Conservation (phyloP, 2,113 vertebrate genomes). For the cattle (Bos taurus) region DNA sequence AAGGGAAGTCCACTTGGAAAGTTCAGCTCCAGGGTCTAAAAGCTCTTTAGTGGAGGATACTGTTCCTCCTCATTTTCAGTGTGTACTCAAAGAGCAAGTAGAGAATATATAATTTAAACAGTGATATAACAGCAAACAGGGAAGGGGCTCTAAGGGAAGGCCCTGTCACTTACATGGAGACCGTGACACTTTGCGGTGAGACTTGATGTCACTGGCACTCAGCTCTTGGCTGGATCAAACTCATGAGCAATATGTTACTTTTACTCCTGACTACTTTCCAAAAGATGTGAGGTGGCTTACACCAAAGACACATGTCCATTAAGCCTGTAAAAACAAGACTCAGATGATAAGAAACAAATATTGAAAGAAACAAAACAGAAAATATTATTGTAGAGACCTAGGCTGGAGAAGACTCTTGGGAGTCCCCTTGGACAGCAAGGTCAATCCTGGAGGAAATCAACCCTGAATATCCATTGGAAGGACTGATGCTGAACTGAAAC, state of each 20-base stretch:
- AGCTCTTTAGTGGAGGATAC: neutral
- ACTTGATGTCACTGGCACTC: neutral
- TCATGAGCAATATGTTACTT: neutral
- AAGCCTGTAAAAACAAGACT: neutral
- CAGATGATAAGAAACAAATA: neutral
- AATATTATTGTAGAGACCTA: neutral
- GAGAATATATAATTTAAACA: neutral
- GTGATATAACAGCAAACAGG: neutral
- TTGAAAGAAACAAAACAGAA: neutral
- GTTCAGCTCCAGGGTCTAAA: neutral
- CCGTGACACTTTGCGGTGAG: too few species aligned
- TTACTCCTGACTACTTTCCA: neutral
- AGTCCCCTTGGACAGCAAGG: neutral
- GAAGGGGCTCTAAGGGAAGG: neutral
- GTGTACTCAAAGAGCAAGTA: neutral
- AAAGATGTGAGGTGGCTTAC: neutral
- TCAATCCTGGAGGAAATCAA: neutral
- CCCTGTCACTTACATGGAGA: rapidly evolving
- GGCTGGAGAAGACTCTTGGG: neutral
- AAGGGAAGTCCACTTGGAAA: neutral
- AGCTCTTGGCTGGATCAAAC: neutral
- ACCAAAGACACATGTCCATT: neutral
- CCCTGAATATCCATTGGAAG: neutral
- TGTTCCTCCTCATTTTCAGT: neutral
- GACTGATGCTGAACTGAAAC: neutral